Percentiles rank a stretch among this genome's conserved stretches.
These are phyloP conservation scores for Melipona beecheii DNA, from an alignment of 2,888 invertebrate species.

Conservation along the genomic window DNA sequence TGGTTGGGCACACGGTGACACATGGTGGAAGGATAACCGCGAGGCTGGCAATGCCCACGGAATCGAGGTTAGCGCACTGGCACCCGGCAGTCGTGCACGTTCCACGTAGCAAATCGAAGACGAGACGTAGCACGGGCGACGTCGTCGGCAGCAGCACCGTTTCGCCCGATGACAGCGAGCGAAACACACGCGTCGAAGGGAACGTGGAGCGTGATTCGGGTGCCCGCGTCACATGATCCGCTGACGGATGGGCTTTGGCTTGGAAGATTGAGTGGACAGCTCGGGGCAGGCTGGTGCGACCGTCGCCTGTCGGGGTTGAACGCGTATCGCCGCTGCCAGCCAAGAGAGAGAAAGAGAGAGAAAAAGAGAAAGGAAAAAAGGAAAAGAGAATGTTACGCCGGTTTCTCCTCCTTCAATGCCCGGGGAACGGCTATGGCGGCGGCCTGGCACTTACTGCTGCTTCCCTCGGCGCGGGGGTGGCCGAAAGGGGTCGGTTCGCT, in stretches of 20 bases:
- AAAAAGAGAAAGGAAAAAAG: constrained; percentile 50
- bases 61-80: constrained; percentile 37
- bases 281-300: constrained; percentile 28
- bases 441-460: constrained; percentile 83
- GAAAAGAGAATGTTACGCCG: constrained; percentile 64
- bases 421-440: constrained; percentile 84
- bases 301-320: constrained; percentile 20
- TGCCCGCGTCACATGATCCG: constrained; percentile 52
- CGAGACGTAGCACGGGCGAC: constrained; percentile 9
- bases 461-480: constrained; percentile 59
- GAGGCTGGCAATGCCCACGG: neutral
- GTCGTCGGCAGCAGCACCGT: constrained; percentile 41
- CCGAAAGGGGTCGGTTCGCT: constrained; percentile 47
- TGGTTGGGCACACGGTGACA: too few species aligned
- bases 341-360: constrained; percentile 36
- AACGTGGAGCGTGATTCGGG: constrained; percentile 31
- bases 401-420: constrained; percentile 71
- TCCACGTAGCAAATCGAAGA: constrained; percentile 45
- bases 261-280: neutral
- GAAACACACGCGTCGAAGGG: constrained; percentile 3
- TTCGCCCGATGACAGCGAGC: constrained; percentile 28
- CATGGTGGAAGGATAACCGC: neutral
- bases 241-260: constrained; percentile 14
- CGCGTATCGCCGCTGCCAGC: constrained; percentile 22
- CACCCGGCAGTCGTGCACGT: constrained; percentile 10